A percentile compares a stretch with the other conserved stretches of the same genome.
Conservation (phyloP, 2,888 invertebrate species). For the Drosophila leonis region DNA sequence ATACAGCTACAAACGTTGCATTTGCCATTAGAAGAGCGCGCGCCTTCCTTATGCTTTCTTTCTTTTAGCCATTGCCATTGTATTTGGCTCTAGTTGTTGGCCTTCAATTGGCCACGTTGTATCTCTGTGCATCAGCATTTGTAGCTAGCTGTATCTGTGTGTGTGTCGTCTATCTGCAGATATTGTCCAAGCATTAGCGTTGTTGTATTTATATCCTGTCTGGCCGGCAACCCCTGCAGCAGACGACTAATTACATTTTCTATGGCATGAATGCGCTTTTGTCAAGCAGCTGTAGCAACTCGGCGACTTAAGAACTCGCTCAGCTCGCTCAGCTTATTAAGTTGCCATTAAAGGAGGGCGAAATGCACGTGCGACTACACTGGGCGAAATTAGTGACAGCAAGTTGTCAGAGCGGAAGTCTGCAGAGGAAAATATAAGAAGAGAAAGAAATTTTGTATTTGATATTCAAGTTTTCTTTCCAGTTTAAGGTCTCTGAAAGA, state of each 20-base stretch:
- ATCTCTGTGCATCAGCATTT: slow-evolving; percentile 2
- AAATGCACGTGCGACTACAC: slow-evolving; percentile 1
- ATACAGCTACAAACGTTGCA: slow-evolving; percentile 7
- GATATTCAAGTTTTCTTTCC: neutral
- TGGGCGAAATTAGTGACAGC: neutral
- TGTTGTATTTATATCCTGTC: slow-evolving; percentile 47
- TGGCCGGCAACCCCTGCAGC: slow-evolving; percentile 48
- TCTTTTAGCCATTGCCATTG: slow-evolving; percentile 25
- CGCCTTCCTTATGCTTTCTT: slow-evolving; percentile 8
- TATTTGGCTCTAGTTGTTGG: slow-evolving; percentile 37
- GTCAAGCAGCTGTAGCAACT: slow-evolving; percentile 28
- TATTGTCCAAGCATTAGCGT: slow-evolving; percentile 7
- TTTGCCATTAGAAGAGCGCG: slow-evolving; percentile 15
- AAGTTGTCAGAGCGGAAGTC: neutral
- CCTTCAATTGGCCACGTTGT: slow-evolving; percentile 66
- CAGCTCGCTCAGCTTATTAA: slow-evolving; percentile 46
- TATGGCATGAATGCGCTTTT: slow-evolving; percentile 75
- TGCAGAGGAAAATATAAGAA: neutral
- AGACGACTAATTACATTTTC: slow-evolving; percentile 75
- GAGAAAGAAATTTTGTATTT: neutral
- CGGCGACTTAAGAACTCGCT: neutral
- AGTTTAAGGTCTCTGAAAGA: neutral
- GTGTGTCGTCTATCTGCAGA: neutral
- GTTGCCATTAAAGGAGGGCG: slow-evolving; percentile 54
- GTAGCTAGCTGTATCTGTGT: neutral